Conservation (phyloP, 2,113 vertebrate genomes). For the Microtus richardsoni region DNA sequence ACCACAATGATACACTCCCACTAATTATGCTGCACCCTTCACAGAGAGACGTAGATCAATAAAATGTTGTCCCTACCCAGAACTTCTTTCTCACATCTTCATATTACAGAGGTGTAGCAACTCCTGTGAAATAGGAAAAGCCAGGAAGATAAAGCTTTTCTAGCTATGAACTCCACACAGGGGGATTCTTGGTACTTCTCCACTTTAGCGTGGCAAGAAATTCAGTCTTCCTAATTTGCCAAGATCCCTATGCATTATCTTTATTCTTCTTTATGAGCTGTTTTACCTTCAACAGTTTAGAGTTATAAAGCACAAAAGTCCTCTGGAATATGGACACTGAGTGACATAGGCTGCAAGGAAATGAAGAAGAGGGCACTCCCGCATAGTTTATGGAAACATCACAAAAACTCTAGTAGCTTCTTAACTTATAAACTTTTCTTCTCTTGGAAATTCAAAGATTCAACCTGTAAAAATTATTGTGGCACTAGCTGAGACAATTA, state of each 20-base stretch:
- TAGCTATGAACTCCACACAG: neutral
- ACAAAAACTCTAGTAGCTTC: neutral
- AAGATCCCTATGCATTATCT: neutral
- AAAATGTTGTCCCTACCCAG: conserved; percentile 1
- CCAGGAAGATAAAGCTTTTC: neutral
- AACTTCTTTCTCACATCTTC: conserved; percentile 16
- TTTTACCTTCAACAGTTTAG: conserved; percentile 17
- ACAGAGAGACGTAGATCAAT: neutral
- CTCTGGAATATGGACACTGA: neutral
- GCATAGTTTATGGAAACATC: conserved; percentile 16
- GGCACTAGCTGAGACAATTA: neutral
- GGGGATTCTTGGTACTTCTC: neutral
- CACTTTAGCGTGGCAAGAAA: neutral
- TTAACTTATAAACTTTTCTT: neutral
- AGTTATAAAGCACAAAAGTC: neutral
- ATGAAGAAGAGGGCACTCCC: neutral
- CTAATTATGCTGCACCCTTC: neutral
- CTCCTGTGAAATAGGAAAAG: neutral
- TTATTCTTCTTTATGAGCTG: neutral
- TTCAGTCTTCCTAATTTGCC: conserved; percentile 17
- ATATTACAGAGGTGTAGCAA: neutral
- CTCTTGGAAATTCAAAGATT: neutral
- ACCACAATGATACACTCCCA: neutral
- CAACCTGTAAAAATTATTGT: neutral
- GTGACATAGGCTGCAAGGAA: neutral